Evolutionary conservation across 2,888 invertebrate species (phyloP).

Genomic region (Frankliniella intonsa): DNA sequence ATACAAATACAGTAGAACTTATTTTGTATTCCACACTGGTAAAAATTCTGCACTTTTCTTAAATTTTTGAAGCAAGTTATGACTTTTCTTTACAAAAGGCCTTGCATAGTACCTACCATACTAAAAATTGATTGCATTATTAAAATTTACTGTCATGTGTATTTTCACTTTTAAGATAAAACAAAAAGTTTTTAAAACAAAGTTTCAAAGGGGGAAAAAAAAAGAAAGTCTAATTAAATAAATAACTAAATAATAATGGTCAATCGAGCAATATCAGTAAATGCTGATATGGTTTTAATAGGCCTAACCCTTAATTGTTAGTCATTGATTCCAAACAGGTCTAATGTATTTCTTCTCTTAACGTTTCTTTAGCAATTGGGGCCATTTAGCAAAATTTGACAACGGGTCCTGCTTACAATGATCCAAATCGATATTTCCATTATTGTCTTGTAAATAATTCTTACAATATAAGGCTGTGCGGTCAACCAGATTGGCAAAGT

Average conservation of each 20-base stretch:
- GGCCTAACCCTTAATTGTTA: background rate
- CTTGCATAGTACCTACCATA: background rate
- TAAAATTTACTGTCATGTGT: background rate
- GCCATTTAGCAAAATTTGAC: background rate
- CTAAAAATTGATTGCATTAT: background rate
- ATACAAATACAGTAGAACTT: slow-evolving; percentile 22
- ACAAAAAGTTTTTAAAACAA: background rate
- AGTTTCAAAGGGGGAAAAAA: background rate
- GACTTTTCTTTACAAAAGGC: background rate
- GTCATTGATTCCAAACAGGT: background rate
- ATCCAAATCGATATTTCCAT: slow-evolving; percentile 8
- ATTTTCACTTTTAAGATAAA: background rate
- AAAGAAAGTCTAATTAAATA: background rate
- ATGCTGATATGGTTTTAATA: background rate
- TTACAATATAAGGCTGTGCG: background rate
- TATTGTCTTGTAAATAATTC: background rate
- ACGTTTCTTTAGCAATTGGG: background rate
- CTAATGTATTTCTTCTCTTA: slow-evolving; percentile 5
- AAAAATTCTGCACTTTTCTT: slow-evolving; percentile 5
- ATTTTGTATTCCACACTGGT: slow-evolving; percentile 6
- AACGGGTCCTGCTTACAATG: slow-evolving; percentile 20
- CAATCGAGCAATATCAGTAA: background rate
- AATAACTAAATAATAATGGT: background rate
- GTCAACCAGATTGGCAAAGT: background rate
- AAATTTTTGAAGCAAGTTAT: background rate